A percentile compares a stretch with the other conserved stretches of the same genome.
Evolutionary conservation across 2,888 invertebrate genomes (phyloP).

Genomic region (Hanleya hanleyi): DNA sequence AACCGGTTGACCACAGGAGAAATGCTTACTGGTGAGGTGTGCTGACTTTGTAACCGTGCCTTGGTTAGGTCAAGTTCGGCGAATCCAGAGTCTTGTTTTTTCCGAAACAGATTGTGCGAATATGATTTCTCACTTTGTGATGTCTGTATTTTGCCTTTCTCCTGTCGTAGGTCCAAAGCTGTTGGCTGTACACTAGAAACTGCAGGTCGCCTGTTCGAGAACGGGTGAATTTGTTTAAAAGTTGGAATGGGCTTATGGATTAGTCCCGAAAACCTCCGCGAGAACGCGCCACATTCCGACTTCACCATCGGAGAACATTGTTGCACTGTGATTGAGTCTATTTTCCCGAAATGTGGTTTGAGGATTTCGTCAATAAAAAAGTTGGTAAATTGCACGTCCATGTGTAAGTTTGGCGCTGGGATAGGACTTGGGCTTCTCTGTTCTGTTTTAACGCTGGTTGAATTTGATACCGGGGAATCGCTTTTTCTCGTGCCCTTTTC

Average conservation of each 20-base stretch:
- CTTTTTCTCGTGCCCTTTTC: too few species aligned
- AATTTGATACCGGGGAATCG: too few species aligned
- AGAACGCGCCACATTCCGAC: neutral
- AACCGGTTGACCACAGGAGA: neutral
- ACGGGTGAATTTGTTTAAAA: neutral
- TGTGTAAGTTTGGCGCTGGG: neutral
- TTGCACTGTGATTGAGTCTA: neutral
- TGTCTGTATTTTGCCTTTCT: neutral
- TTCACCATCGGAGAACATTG: neutral
- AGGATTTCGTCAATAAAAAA: conserved; percentile 67
- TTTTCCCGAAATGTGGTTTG: conserved; percentile 62
- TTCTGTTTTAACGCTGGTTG: too few species aligned
- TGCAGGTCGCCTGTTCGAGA: too few species aligned
- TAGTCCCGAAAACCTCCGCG: neutral
- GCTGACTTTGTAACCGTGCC: neutral
- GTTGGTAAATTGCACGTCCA: conserved; percentile 47
- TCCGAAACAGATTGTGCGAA: too few species aligned
- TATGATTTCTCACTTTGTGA: neutral
- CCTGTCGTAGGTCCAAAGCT: neutral
- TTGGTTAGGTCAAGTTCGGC: neutral
- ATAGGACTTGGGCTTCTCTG: neutral
- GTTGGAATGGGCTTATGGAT: neutral
- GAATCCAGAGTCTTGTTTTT: too few species aligned
- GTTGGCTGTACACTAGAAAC: neutral
- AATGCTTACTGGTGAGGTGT: neutral